Base-by-base conservation (phyloP, 2,797 vertebrate species). In the Simalia tracyae region DNA sequence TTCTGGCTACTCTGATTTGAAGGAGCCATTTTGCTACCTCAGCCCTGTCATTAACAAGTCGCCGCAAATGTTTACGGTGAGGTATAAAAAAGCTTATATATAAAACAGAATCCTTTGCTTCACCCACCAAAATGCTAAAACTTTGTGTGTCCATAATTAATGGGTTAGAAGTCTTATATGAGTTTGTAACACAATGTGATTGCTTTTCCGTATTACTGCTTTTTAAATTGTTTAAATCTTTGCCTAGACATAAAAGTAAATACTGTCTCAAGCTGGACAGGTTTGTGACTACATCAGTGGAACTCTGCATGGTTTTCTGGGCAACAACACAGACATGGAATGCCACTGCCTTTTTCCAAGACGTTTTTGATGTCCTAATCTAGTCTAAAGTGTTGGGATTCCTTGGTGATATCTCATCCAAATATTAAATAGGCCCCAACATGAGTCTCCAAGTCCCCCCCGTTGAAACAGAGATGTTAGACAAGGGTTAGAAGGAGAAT, bases 1-100 rank as follows among this genome's bases (percentile, higher is more conserved):
- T 95, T 95, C 92, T 96, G 92, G 95, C 63, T 81, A 15, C 88
- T 90, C 24, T 97, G 97, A 97, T 97, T 97, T 97, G 97, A 96
- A 93, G 96, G 96, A 96, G 93, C 93, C 63, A 72, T 92, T 91
- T 19, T 46, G 88, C 94, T 94, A 96, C 96, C 93, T 88, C 91
- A 60, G 96, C 95, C 46, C 90, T 95, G 94, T 95, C 96, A 95
- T 96, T 95, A 97, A 93, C 90, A 63, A 95, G 92, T 11, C 3
- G 92, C 93, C 31, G 85, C 91, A 94, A 91, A 95, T 91, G 94
- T 95, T 96, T 96, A 94, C 87, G 96, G 96, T 93, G 93, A 86
- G 95, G 95, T 59, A 89, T 88, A 92, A 76, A 94, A 89, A 96
- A 95, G 89, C 63, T 36, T 15, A 87, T 88, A 31, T 87, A 91